Base-by-base conservation (phyloP, 2,888 invertebrate genomes). In the Heterodera filipjevi region DNA sequence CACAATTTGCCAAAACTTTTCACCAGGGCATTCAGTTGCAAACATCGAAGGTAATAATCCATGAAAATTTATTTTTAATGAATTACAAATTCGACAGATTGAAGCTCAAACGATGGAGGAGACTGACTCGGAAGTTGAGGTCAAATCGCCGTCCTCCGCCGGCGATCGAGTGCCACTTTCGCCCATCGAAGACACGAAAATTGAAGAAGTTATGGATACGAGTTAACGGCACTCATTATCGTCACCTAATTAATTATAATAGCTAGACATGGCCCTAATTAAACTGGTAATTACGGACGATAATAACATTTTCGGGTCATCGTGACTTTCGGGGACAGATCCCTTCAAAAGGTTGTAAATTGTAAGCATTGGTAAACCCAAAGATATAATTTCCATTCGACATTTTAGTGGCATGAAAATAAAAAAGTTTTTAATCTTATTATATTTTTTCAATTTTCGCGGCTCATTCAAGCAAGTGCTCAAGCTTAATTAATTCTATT, bases 221-320 rank as follows among this genome's bases (percentile, higher is more conserved):
- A 66, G 59, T 32, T 79, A 95, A 90, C 1, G 30, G 6, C 6
- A 1, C 19, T 19, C 46, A 49, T 49, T 49, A 39, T 10, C n/a
- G n/a, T 19, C n/a, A n/a, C n/a, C n/a, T n/a, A n/a, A n/a, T n/a
- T n/a, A n/a, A n/a, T n/a, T n/a, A n/a, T n/a, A n/a, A n/a, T n/a
- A n/a, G n/a, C n/a, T n/a, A n/a, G n/a, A 12, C n/a, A n/a, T n/a
- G n/a, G n/a, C n/a, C n/a, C n/a, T n/a, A n/a, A n/a, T n/a, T n/a
- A n/a, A n/a, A n/a, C n/a, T n/a, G n/a, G n/a, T n/a, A n/a, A n/a
- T n/a, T n/a, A n/a, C n/a, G n/a, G n/a, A n/a, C n/a, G n/a, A n/a
- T n/a, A n/a, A n/a, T n/a, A n/a, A n/a, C n/a, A n/a, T n/a, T n/a
- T n/a, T n/a, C n/a, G n/a, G n/a, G n/a, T n/a, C n/a, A n/a, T n/a